Evolutionary conservation across 2,113 vertebrate species (phyloP), one percentile per base, ranked within the genome.

Genomic region (Peromyscus polionotus): DNA sequence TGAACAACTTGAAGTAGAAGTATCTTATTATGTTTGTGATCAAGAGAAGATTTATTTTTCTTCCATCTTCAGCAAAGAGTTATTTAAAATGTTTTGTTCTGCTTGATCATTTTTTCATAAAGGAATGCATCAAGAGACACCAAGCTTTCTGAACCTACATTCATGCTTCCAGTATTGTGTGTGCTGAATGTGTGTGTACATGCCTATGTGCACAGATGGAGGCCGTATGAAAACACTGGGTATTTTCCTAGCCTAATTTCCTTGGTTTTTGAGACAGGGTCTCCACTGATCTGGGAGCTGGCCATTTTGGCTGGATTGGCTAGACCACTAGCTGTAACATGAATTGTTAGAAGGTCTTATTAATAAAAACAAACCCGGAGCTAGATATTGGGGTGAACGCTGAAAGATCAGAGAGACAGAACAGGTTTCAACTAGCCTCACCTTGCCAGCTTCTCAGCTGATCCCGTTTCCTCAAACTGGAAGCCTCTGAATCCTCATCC

Each of bases 21-120:
- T 63, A 90, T 17, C 85, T 57, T 48, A 17, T 93, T 42, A 84
- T 20, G 9, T 63, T 88, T 94, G 10, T 51, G 63, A 72, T 88
- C 22, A 93, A 28, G n/a, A 48, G 33, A 93, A 96, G 2, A 67
- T 76, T 54, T 28, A 13, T 67, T 86, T 79, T 79, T 92, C 88
- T 79, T 94, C 75, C n/a, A 61, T 24, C 88, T 20, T 91, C 88
- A 94, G 65, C 7, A 45, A 68, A 68, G 11, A 70, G 42, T 68
- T 68, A 72, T 70, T 80, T 80, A 54, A 91, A 83, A 83, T 87
- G 45, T 83, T 76, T 54, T 84, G 19, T 95, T 96, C 83, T 90
- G 16, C n/a, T 87, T 94, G 88, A 70, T 84, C n/a, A 14, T 75
- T 79, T 79, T 80, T 57, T 91, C 33, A 93, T 79, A 93, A 90